Evolutionary conservation across 2,797 vertebrate genomes (phyloP).

Genomic region (Epinephelus awoara): DNA sequence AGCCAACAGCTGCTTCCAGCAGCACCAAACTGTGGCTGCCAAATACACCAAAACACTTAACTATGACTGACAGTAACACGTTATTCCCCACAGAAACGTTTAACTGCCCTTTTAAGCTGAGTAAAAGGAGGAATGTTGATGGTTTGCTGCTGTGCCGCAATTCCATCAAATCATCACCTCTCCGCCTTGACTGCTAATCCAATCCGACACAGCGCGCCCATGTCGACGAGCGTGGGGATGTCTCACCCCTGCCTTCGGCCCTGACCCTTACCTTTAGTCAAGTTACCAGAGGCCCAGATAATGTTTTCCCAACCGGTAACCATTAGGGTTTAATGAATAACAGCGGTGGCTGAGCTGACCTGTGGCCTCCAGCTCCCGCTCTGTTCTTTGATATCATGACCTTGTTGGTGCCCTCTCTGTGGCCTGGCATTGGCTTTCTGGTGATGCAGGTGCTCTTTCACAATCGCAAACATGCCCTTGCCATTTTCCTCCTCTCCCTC

Average conservation of each 20-base stretch:
- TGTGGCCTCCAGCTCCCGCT: slow-evolving; percentile 45
- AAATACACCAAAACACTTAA: slow-evolving; percentile 65
- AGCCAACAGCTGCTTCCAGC: slow-evolving; percentile 81
- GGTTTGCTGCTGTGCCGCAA: slow-evolving; percentile 51
- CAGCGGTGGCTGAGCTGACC: slow-evolving; percentile 73
- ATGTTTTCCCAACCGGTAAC: slow-evolving; percentile 81
- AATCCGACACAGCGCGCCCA: slow-evolving; percentile 41
- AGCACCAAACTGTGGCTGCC: slow-evolving; percentile 63
- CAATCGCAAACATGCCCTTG: slow-evolving; percentile 11
- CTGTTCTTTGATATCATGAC: slow-evolving; percentile 65
- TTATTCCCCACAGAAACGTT: slow-evolving; percentile 52
- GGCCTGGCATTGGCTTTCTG: slow-evolving; percentile 40
- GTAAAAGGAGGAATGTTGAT: slow-evolving; percentile 48
- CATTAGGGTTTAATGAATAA: slow-evolving; percentile 82
- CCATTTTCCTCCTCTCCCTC: slow-evolving; percentile 2
- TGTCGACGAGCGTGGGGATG: slow-evolving; percentile 35
- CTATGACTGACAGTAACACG: slow-evolving; percentile 44
- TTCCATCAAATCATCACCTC: slow-evolving; percentile 68
- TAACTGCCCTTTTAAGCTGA: slow-evolving; percentile 37
- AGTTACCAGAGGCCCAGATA: slow-evolving; percentile 60
- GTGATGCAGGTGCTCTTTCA: slow-evolving; percentile 63
- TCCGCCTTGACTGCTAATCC: slow-evolving; percentile 54
- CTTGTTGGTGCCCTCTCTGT: slow-evolving; percentile 36
- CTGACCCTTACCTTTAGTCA: slow-evolving; percentile 70
- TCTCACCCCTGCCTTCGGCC: slow-evolving; percentile 48